Evolutionary conservation across 2,113 vertebrate species (phyloP).

Genomic region (Chaetodon trifascialis): DNA sequence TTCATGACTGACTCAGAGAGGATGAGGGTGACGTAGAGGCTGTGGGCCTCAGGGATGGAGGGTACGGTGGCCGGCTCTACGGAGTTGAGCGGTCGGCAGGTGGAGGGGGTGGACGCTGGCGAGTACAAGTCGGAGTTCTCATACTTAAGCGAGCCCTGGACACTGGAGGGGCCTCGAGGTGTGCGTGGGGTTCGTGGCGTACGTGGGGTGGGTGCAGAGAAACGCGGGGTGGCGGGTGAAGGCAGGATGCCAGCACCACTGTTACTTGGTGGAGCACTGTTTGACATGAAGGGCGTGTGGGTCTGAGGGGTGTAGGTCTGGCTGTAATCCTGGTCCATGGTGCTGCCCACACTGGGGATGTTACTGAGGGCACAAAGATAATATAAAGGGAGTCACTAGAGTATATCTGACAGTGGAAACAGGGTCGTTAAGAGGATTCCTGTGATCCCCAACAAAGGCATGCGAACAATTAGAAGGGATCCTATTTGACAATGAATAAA

Average conservation of each 20-base stretch:
- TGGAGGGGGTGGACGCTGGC: conserved; percentile 96
- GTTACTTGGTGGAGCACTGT: conserved; percentile 96
- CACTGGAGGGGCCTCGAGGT: conserved; percentile 94
- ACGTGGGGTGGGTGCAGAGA: conserved; percentile 92
- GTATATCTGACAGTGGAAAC: background rate
- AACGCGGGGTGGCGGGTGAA: conserved; percentile 95
- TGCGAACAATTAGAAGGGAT: background rate
- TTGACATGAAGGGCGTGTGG: conserved; percentile 94
- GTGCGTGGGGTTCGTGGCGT: conserved; percentile 96
- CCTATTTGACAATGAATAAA: background rate
- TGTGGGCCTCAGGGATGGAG: conserved; percentile 97
- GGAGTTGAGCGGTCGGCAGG: conserved; percentile 95
- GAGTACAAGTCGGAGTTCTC: conserved; percentile 98
- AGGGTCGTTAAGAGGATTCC: background rate
- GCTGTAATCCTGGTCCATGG: conserved; percentile 95
- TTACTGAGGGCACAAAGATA: conserved; percentile 71
- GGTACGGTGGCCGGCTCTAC: conserved; percentile 97
- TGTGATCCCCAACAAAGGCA: background rate
- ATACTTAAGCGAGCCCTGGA: conserved; percentile 95
- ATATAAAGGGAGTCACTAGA: background rate
- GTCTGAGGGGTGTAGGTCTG: conserved; percentile 96
- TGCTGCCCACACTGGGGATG: conserved; percentile 90
- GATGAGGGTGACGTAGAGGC: conserved; percentile 98
- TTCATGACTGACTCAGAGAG: conserved; percentile 98
- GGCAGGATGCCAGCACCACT: conserved; percentile 93